Conservation (phyloP, 2,113 vertebrate species). For the Petromus typicus region DNA sequence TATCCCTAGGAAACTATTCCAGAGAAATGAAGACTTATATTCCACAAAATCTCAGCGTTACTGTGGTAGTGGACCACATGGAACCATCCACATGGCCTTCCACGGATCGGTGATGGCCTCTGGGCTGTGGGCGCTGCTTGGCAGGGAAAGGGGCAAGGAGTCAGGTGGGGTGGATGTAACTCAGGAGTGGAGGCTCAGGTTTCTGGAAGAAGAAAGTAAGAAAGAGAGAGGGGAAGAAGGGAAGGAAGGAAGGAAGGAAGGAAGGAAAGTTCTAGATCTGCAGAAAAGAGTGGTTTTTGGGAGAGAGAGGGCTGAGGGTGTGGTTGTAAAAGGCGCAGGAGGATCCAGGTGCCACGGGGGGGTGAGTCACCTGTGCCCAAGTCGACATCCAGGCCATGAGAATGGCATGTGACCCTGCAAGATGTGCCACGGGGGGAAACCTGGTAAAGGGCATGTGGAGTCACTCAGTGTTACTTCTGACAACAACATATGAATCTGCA, state of each 20-base stretch:
- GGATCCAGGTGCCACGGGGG: fast-evolving
- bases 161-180: not conserved
- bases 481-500: not conserved
- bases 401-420: not conserved
- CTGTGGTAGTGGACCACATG: fast-evolving
- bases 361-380: fast-evolving
- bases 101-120: fast-evolving
- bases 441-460: not conserved
- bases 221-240: not conserved
- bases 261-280: not conserved
- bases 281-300: fast-evolving
- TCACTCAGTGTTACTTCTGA: not conserved
- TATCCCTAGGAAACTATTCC: not conserved
- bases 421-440: not conserved
- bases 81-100: not conserved
- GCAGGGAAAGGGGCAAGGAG: not conserved
- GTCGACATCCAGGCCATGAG: not conserved
- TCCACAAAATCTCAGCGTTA: not conserved
- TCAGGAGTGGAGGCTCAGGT: not conserved
- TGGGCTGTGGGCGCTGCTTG: fast-evolving
- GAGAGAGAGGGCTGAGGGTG: too few species aligned
- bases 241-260: too few species aligned
- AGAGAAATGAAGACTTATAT: not conserved
- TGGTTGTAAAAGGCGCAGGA: fast-evolving
- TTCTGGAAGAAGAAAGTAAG: not conserved